phyloP scores from a whole-genome alignment of 2,888 invertebrate genomes.

The Micropterix aruncella region DNA sequence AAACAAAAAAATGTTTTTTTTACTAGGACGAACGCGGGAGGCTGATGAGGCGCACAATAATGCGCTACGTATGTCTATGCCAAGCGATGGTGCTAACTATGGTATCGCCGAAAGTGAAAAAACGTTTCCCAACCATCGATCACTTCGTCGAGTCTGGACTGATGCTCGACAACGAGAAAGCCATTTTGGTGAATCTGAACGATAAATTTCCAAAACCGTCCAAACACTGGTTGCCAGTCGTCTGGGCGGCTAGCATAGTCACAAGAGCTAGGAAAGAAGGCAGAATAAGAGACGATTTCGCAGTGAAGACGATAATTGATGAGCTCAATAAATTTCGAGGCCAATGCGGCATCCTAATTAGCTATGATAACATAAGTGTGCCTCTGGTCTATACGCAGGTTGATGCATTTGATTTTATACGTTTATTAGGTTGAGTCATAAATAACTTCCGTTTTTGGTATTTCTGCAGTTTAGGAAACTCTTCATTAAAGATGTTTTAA shows the following conservation, averaged over 20 bases:
- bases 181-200: slow-evolving; percentile 65
- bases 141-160: slow-evolving; percentile 79
- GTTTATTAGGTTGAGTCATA: no score
- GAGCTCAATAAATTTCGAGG: slow-evolving; percentile 76
- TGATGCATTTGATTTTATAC: slow-evolving; percentile 9
- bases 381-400: slow-evolving; percentile 76
- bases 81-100: slow-evolving; percentile 78
- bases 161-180: slow-evolving; percentile 65
- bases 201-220: slow-evolving; percentile 71
- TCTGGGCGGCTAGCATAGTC: slow-evolving; percentile 84
- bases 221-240: slow-evolving; percentile 84
- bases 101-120: slow-evolving; percentile 79
- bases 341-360: slow-evolving; percentile 59
- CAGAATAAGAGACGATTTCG: slow-evolving; percentile 79
- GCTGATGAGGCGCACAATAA: slow-evolving; percentile 68
- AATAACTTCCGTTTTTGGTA: no score
- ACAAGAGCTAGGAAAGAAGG: slow-evolving; percentile 84
- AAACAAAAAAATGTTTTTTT: no score
- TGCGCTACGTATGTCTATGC: slow-evolving; percentile 73
- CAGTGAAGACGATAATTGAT: slow-evolving; percentile 81
- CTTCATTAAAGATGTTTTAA: not conserved
- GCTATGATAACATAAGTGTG: slow-evolving; percentile 66
- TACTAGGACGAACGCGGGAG: slow-evolving; percentile 65
- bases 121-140: slow-evolving; percentile 70
- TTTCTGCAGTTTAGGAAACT: not conserved